Evolutionary conservation across 2,888 invertebrate species (phyloP).

Genomic region (Parnassius orleans): DNA sequence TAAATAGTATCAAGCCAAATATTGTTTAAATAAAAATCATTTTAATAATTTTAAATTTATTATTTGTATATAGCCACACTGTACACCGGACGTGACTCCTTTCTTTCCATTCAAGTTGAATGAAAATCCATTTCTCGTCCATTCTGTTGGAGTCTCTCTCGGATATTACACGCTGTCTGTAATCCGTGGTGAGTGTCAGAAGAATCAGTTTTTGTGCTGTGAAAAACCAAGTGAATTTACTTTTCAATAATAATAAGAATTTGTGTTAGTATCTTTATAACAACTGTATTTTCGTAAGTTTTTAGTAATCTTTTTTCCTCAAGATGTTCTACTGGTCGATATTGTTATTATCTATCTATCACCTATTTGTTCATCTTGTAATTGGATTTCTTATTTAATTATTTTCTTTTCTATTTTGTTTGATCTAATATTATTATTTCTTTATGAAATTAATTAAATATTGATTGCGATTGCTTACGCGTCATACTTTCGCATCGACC

Average conservation of each 20-base stretch:
- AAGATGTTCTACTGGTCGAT: no score
- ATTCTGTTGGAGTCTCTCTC: conserved; percentile 86
- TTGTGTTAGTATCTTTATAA: conserved; percentile 38
- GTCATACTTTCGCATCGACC: conserved; percentile 66
- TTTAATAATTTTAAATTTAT: conserved; percentile 19
- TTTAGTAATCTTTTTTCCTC: background rate
- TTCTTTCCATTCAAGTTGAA: conserved; percentile 65
- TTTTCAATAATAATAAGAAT: conserved; percentile 38
- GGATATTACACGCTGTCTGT: conserved; percentile 81
- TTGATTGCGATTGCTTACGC: conserved; percentile 66
- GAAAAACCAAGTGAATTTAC: conserved; percentile 53
- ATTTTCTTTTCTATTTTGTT: no score
- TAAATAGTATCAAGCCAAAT: no score
- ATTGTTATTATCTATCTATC: no score
- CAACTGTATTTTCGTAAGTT: background rate
- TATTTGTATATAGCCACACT: conserved; percentile 44
- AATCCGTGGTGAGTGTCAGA: conserved; percentile 80
- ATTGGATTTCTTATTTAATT: no score
- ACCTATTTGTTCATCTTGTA: no score
- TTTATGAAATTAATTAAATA: background rate
- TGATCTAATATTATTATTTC: no score
- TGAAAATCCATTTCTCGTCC: conserved; percentile 81
- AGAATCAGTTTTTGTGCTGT: conserved; percentile 69
- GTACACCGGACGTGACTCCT: conserved; percentile 64
- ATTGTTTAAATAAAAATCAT: background rate